Percentiles rank a stretch among this genome's conserved stretches.
These are phyloP conservation scores for Bombycilla garrulus DNA, from an alignment of 2,113 vertebrate species.

Conservation along the genomic window DNA sequence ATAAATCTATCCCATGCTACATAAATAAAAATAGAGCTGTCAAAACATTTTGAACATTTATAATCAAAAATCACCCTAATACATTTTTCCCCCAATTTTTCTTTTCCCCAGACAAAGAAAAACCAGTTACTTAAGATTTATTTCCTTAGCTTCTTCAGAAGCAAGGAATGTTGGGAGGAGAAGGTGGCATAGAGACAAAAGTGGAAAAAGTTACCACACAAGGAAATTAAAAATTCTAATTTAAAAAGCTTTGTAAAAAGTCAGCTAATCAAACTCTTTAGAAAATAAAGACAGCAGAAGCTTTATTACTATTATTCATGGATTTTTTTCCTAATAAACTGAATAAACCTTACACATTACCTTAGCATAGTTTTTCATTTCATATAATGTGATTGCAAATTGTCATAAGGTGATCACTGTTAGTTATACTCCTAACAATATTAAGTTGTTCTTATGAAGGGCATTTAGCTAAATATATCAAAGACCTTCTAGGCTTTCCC, in stretches of 20 bases:
- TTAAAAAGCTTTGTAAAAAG: not conserved
- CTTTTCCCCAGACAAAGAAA: not conserved
- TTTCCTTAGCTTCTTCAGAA: not conserved
- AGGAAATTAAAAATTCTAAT: not conserved
- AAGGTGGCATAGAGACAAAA: not conserved
- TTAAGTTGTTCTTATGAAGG: not conserved
- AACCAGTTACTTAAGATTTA: not conserved
- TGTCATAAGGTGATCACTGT: not conserved
- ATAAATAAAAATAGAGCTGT: not conserved
- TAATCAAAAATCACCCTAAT: not conserved
- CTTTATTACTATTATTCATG: not conserved
- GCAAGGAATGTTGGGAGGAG: not conserved
- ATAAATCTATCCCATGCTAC: not conserved
- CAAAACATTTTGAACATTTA: not conserved
- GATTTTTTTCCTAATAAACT: not conserved
- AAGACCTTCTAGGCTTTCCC: not conserved
- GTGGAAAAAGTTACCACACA: not conserved
- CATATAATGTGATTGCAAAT: not conserved
- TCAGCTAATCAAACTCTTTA: not conserved
- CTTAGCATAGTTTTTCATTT: not conserved
- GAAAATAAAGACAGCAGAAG: not conserved
- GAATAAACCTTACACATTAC: not conserved
- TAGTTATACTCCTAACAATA: not conserved
- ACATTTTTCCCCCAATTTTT: not conserved
- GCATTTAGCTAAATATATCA: not conserved